Percentiles rank a stretch among this genome's conserved stretches.
phyloP scores from a whole-genome alignment of 2,113 vertebrate genomes.

The Apteryx owenii region DNA sequence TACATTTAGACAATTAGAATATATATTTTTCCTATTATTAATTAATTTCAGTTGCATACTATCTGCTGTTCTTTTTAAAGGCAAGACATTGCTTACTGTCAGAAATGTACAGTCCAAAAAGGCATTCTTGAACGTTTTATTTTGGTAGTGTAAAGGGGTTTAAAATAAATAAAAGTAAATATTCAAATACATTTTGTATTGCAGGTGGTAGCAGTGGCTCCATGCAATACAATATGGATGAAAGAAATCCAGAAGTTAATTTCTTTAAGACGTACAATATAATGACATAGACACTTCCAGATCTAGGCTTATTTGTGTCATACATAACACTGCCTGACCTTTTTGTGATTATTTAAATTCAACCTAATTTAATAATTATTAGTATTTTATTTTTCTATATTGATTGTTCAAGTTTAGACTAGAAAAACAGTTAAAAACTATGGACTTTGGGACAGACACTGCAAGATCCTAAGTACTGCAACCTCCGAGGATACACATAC shows the following conservation, averaged over 20 bases:
- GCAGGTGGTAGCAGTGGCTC: constrained; percentile 9
- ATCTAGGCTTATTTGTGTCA: background rate
- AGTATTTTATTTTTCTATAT: constrained; percentile 10
- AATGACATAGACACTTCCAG: background rate
- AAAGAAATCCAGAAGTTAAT: constrained; percentile 25
- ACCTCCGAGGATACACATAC: constrained; percentile 6
- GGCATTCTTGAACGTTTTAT: constrained; percentile 29
- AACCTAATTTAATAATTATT: background rate
- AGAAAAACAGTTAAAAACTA: constrained; percentile 21
- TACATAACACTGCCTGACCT: background rate
- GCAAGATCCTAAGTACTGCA: constrained; percentile 28
- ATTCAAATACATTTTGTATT: constrained; percentile 29
- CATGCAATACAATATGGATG: constrained; percentile 29
- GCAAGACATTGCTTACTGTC: background rate
- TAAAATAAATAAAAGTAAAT: constrained; percentile 25
- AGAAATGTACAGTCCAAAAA: constrained; percentile 11
- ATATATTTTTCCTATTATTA: background rate
- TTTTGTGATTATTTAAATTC: background rate
- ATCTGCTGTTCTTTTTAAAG: background rate
- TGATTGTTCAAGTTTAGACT: constrained; percentile 20
- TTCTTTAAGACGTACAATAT: constrained; percentile 7
- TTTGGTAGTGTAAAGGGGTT: constrained; percentile 12
- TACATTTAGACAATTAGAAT: background rate
- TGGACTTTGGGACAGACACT: background rate
- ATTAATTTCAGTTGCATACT: background rate